phyloP scores from a whole-genome alignment of 2,113 vertebrate species.

The Naja naja region DNA sequence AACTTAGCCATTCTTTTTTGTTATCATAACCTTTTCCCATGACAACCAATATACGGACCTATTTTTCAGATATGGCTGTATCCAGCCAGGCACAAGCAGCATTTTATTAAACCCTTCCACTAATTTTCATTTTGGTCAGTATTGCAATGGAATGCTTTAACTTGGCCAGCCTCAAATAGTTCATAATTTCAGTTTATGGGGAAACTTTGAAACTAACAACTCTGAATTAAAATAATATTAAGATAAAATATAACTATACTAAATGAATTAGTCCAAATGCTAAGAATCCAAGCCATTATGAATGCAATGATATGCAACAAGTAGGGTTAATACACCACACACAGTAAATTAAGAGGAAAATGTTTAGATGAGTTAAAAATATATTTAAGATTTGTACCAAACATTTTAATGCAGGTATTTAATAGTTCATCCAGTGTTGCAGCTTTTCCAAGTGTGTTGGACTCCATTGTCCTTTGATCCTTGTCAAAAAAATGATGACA shows the following conservation, averaged over 20 bases:
- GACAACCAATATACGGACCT: neutral
- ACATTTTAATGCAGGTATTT: conserved; percentile 85
- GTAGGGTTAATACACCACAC: neutral
- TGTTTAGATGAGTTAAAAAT: neutral
- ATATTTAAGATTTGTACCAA: conserved; percentile 75
- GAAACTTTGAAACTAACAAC: neutral
- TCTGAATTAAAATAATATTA: neutral
- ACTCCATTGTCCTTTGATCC: conserved; percentile 81
- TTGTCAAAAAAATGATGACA: conserved; percentile 71
- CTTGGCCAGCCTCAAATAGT: neutral
- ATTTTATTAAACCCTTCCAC: neutral
- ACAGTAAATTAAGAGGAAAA: neutral
- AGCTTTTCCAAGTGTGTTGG: conserved; percentile 86
- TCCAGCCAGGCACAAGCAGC: neutral
- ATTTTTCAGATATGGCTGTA: neutral
- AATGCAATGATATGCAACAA: neutral
- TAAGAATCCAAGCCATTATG: neutral
- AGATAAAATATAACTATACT: neutral
- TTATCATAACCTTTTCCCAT: neutral
- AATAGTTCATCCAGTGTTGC: conserved; percentile 87
- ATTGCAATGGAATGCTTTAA: neutral
- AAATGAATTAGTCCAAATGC: neutral
- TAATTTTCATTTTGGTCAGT: neutral
- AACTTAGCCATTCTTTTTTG: neutral
- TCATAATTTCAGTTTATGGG: neutral